A percentile compares a stretch with the other conserved stretches of the same genome.
Evolutionary conservation across 1,140 invertebrate genomes (phyloP).

Genomic region (Drosophila persimilis): DNA sequence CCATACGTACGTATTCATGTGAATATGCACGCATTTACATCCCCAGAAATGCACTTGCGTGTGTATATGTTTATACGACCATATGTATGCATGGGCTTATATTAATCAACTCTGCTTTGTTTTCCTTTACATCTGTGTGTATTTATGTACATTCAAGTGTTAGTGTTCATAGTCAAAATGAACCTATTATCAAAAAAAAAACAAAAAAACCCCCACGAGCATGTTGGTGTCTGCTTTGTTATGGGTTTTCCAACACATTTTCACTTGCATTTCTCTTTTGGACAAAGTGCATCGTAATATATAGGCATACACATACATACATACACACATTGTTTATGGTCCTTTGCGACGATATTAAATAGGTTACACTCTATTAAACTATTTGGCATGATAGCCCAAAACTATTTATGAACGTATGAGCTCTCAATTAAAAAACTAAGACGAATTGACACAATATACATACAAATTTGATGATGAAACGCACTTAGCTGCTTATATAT

Average conservation of each 20-base stretch:
- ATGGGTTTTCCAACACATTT: background rate
- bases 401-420: slow-evolving; percentile 14
- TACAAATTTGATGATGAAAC: slow-evolving; percentile 50
- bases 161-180: background rate
- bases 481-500: slow-evolving; percentile 30
- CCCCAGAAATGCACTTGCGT: slow-evolving; percentile 10
- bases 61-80: slow-evolving; percentile 6
- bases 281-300: slow-evolving; percentile 54
- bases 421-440: slow-evolving; percentile 47
- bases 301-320: slow-evolving; percentile 31
- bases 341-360: background rate
- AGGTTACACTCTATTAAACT: slow-evolving; percentile 8
- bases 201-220: no score
- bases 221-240: no score
- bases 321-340: slow-evolving; percentile 29
- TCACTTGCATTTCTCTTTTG: slow-evolving; percentile 53
- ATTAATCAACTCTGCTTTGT: slow-evolving; percentile 54
- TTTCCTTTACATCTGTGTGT: slow-evolving; percentile 42
- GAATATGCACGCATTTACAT: background rate
- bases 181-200: no score
- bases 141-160: slow-evolving; percentile 27
- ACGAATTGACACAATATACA: slow-evolving; percentile 48
- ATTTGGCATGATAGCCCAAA: slow-evolving; percentile 19
- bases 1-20: background rate
- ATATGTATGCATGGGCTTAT: slow-evolving; percentile 20